Conservation (phyloP, 2,113 vertebrate genomes). For the Phaethon lepturus region DNA sequence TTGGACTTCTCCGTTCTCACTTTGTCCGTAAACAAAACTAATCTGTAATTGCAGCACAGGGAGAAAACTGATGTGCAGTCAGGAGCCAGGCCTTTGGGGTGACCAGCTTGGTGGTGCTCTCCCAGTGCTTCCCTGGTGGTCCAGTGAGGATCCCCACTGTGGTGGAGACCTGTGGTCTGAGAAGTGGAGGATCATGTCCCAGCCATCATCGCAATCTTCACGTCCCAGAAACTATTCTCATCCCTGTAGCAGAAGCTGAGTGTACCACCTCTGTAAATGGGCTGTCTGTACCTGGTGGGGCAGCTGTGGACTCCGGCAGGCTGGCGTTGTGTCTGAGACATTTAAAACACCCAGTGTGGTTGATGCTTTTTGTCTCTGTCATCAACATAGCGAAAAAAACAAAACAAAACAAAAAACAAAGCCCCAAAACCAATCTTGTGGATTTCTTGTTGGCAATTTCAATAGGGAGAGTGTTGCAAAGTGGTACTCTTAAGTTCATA, state of each 20-base stretch:
- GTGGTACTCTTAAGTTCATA: not conserved
- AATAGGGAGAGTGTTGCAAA: not conserved
- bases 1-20: not conserved
- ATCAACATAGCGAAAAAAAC: not conserved
- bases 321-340: fast-evolving
- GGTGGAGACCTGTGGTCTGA: not conserved
- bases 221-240: not conserved
- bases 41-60: not conserved
- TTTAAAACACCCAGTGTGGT: not conserved
- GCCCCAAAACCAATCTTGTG: not conserved
- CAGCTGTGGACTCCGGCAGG: not conserved
- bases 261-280: not conserved
- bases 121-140: not conserved
- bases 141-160: not conserved
- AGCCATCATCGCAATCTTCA: fast-evolving
- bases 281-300: not conserved
- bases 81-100: not conserved
- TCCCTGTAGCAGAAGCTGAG: not conserved
- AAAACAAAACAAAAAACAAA: not conserved
- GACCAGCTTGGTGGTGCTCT: not conserved
- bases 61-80: not conserved
- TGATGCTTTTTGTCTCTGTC: not conserved
- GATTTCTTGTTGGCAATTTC: not conserved
- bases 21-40: not conserved
- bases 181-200: not conserved